Evolutionary conservation across 2,797 vertebrate genomes (phyloP).

Genomic region (Myripristis jacobus): DNA sequence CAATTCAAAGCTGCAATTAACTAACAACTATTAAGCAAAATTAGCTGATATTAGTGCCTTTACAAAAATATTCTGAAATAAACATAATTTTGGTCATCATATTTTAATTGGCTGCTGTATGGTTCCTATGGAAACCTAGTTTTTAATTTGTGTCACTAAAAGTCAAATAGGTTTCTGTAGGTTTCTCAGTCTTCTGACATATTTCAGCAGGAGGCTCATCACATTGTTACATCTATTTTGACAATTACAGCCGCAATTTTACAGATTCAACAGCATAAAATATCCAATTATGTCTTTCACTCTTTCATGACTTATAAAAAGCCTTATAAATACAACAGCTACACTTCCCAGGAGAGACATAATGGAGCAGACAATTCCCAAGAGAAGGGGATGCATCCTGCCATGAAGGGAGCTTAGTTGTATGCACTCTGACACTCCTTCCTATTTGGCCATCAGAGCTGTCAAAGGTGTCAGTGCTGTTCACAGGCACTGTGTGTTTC

Average conservation of each 20-base stretch:
- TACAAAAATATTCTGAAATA: slow-evolving; percentile 62
- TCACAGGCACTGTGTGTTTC: slow-evolving; percentile 89
- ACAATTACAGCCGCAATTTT: slow-evolving; percentile 16
- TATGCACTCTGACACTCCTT: slow-evolving; percentile 84
- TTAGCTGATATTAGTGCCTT: slow-evolving; percentile 59
- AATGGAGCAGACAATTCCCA: slow-evolving; percentile 59
- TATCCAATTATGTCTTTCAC: background rate
- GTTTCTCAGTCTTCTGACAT: slow-evolving; percentile 37
- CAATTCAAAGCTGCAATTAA: slow-evolving; percentile 53
- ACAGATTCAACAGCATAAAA: slow-evolving; percentile 3
- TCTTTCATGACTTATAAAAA: background rate
- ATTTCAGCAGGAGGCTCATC: background rate
- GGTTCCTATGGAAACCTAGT: slow-evolving; percentile 71
- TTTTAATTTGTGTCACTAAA: slow-evolving; percentile 60
- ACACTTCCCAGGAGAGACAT: slow-evolving; percentile 50
- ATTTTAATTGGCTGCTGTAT: slow-evolving; percentile 71
- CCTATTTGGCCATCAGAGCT: slow-evolving; percentile 84
- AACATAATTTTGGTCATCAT: slow-evolving; percentile 65
- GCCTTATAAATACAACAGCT: slow-evolving; percentile 26
- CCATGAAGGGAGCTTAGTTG: slow-evolving; percentile 78
- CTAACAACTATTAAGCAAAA: slow-evolving; percentile 63
- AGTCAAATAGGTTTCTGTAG: slow-evolving; percentile 23
- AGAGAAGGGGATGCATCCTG: slow-evolving; percentile 67
- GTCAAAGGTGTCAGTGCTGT: slow-evolving; percentile 87
- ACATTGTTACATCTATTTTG: slow-evolving; percentile 32